A percentile compares a stretch with the other conserved stretches of the same genome.
These are phyloP conservation scores for Stenopsyche tienmushanensis DNA, from an alignment of 1,140 invertebrate genomes.

Conservation along the genomic window DNA sequence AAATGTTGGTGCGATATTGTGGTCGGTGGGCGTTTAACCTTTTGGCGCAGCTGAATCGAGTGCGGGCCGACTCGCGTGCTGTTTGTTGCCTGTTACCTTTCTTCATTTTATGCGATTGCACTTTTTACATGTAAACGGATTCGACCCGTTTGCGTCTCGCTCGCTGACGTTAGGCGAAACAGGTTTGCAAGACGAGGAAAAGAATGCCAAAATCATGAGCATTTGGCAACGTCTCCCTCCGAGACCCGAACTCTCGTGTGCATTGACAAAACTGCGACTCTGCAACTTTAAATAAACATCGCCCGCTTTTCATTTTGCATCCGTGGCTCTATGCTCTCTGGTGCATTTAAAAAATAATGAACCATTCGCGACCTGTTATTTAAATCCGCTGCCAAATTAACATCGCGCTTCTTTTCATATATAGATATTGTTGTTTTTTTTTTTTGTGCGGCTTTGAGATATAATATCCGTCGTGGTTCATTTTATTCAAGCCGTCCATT, in stretches of 20 bases:
- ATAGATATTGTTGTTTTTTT: too few relatives aligned
- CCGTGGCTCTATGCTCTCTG: too few relatives aligned
- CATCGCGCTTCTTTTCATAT: too few relatives aligned
- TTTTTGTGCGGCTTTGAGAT: too few relatives aligned
- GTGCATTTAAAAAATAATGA: too few relatives aligned
- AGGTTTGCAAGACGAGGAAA: background rate
- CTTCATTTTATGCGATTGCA: background rate
- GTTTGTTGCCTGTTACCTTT: background rate
- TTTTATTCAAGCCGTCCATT: too few relatives aligned
- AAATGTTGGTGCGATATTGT: too few relatives aligned
- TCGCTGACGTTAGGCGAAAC: background rate
- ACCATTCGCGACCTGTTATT: too few relatives aligned
- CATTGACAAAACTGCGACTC: background rate
- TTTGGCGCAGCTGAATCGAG: background rate
- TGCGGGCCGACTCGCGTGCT: background rate
- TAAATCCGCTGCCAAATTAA: too few relatives aligned
- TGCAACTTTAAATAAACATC: background rate
- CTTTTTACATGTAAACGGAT: background rate
- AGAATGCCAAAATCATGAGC: background rate
- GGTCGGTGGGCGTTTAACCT: too few relatives aligned
- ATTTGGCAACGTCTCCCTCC: slow-evolving; percentile 8
- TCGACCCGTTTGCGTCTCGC: background rate
- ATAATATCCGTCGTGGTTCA: too few relatives aligned
- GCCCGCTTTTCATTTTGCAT: background rate
- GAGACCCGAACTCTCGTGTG: background rate